Evolutionary conservation across 2,888 invertebrate species (phyloP).

Genomic region (Galerucella calmariensis): DNA sequence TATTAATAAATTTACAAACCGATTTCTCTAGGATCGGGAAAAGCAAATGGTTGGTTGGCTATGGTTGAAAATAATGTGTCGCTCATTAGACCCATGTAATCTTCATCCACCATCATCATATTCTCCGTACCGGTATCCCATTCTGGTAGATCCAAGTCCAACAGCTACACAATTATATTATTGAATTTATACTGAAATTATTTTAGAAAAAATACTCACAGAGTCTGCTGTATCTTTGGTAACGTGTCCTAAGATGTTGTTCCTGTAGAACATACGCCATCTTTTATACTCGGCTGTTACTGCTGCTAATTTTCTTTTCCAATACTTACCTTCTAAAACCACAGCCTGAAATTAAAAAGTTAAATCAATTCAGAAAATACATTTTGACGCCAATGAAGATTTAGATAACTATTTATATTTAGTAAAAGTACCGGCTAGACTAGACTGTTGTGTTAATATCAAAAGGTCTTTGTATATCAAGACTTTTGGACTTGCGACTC

Average conservation of each 20-base stretch:
- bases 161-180: constrained; percentile 67
- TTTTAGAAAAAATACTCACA: constrained; percentile 66
- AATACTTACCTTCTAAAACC: constrained; percentile 98
- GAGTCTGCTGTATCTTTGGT: constrained; percentile 73
- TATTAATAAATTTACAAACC: constrained; percentile 68
- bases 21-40: constrained; percentile 96
- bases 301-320: constrained; percentile 96
- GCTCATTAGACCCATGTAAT: constrained; percentile 88
- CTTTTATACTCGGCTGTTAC: constrained; percentile 99
- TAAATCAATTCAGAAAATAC: background rate
- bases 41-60: constrained; percentile 89
- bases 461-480: constrained; percentile 9
- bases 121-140: constrained; percentile 77
- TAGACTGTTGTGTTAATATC: constrained; percentile 17
- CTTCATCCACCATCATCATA: constrained; percentile 85
- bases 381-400: no score
- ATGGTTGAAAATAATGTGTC: constrained; percentile 92
- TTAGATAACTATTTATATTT: no score
- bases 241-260: constrained; percentile 78
- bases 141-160: constrained; percentile 79
- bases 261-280: constrained; percentile 94
- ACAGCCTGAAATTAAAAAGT: constrained; percentile 77
- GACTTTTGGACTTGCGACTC: constrained; percentile 16
- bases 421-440: background rate
- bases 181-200: background rate